phyloP scores from a whole-genome alignment of 2,797 vertebrate species.

The Tinamus major region DNA sequence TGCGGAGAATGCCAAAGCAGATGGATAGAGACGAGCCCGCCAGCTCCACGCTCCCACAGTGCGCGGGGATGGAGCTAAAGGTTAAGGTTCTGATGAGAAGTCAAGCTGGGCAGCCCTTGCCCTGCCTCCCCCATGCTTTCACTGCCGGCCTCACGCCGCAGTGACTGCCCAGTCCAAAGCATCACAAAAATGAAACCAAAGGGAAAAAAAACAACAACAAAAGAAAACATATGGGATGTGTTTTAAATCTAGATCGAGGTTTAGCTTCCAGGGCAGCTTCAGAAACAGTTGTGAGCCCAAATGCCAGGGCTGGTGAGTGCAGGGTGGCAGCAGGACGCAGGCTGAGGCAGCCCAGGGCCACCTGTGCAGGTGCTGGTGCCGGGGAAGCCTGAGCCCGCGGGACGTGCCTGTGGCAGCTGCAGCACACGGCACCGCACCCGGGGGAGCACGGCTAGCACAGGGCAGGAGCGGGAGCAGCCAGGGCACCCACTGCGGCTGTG shows the following conservation, averaged over 20 bases:
- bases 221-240: neutral
- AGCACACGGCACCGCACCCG: neutral
- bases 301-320: neutral
- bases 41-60: neutral
- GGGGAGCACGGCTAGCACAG: neutral
- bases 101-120: neutral
- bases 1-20: conserved; percentile 37
- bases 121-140: neutral
- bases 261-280: neutral
- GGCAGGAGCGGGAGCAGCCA: neutral
- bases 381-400: neutral
- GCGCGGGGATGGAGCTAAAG: neutral
- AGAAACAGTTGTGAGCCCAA: conserved; percentile 65
- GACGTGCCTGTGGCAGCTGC: neutral
- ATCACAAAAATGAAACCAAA: neutral
- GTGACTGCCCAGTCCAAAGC: neutral
- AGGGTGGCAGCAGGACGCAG: conserved; percentile 59
- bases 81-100: neutral
- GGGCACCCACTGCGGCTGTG: no score
- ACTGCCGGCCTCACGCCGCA: neutral
- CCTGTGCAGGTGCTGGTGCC: conserved; percentile 22
- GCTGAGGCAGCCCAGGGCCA: neutral
- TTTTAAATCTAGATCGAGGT: conserved; percentile 8
- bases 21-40: neutral
- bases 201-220: neutral